Evolutionary conservation across 2,797 vertebrate species (phyloP), one percentile per base, ranked within the genome.

Genomic region (Lacerta agilis): DNA sequence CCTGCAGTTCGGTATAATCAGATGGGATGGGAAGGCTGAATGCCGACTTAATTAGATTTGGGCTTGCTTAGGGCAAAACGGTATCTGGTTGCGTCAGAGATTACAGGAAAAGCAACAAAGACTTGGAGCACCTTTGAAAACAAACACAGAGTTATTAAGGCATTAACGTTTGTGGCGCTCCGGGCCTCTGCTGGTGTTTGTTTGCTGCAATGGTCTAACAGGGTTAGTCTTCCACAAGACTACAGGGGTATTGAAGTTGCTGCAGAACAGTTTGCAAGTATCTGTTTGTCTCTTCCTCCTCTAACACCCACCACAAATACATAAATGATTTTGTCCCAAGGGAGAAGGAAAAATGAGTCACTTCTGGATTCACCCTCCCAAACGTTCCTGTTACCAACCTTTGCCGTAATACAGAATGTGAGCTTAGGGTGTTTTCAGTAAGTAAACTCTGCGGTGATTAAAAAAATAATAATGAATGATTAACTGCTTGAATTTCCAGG

Each of bases 401-500:
- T 9, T 69, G 38, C 33, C 33, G 20, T 45, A 8, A 8, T 10
- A 25, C 29, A 69, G 9, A 29, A 67, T 18, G 49, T 20, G 23
- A 43, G 29, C 17, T 67, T 29, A 15, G 67, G 85, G 82, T 82
- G 18, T 76, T 77, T 58, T 71, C 77, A 75, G 82, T 41, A 91
- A 81, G 86, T 25, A 41, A 92, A 64, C 0, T 1, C 83, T 89
- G 29, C 72, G n/a, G 67, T 93, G 87, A 38, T 86, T 18, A 87
- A 87, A 72, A 86, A 82, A 38, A 86, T 0, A 45, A 33, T 33
- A 49, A 15, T 4, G 83, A 93, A 67, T 94, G 88, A 94, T 92
- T 78, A 79, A 81, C 66, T 91, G 61, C 82, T 95, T 80, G 95
- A n/a, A 76, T 85, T 95, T 87, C 87, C 92, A 99, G 98, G 97